Evolutionary conservation across 2,113 vertebrate species (phyloP).

Genomic region (Malurus elegans): DNA sequence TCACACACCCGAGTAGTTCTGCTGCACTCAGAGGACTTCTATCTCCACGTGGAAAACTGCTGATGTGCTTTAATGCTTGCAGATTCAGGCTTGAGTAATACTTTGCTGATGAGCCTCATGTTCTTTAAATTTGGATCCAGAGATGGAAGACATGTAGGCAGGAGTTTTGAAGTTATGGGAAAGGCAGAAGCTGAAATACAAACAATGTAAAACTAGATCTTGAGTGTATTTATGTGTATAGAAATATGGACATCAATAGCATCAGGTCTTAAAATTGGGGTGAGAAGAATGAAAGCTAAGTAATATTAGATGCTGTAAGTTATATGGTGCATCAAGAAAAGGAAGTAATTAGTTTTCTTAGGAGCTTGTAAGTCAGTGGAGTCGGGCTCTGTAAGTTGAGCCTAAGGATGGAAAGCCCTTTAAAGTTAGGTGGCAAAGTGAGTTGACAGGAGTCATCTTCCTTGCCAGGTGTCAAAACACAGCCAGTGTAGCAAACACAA

Average conservation of each 20-base stretch:
- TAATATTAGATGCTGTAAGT: not conserved
- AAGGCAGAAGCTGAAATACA: not conserved
- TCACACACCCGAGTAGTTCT: not conserved
- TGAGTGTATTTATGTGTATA: not conserved
- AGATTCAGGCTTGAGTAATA: not conserved
- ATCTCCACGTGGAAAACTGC: not conserved
- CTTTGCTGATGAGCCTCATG: not conserved
- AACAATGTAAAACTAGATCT: not conserved
- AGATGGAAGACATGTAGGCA: not conserved
- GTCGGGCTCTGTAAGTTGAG: not conserved
- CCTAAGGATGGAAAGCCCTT: not conserved
- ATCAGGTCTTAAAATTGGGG: not conserved
- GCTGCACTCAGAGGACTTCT: not conserved
- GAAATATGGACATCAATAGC: not conserved
- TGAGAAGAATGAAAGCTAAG: not conserved
- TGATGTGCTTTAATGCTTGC: constrained; percentile 7
- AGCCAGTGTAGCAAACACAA: not conserved
- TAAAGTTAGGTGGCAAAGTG: not conserved
- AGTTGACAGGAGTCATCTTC: not conserved
- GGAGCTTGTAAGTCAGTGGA: not conserved
- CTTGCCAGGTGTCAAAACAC: not conserved
- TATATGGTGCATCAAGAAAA: not conserved
- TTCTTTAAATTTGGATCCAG: not conserved
- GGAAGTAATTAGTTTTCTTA: not conserved
- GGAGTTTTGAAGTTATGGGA: not conserved